Percentiles rank a stretch among this genome's conserved stretches.
Conservation (phyloP, 2,797 vertebrate species). For the Antrozous pallidus region DNA sequence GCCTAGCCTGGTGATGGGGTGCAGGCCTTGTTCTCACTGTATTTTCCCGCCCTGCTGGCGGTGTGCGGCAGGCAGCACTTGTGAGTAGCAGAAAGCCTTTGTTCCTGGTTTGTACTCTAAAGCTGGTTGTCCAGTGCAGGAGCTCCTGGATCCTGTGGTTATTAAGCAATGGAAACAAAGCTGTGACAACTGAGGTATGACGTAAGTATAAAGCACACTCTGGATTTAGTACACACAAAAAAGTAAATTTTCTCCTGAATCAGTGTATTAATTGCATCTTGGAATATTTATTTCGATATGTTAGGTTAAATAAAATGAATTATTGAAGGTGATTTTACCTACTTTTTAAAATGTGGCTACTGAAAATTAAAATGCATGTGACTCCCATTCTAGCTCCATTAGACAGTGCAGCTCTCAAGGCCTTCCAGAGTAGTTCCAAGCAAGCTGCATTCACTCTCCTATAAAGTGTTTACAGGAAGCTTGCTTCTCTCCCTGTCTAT, state of each 20-base stretch:
- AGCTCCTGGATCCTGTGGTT: neutral
- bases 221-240: neutral
- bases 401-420: too few species aligned
- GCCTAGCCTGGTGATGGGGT: neutral
- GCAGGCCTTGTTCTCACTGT: neutral
- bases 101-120: neutral
- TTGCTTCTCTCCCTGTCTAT: neutral
- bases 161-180: neutral
- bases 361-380: neutral
- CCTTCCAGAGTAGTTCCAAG: neutral
- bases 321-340: neutral
- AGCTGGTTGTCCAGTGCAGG: rapidly evolving
- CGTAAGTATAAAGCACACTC: neutral
- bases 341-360: neutral
- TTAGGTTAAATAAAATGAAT: neutral
- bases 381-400: neutral
- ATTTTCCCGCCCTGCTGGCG: neutral
- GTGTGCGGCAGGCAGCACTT: neutral
- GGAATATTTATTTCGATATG: neutral
- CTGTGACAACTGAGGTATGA: neutral
- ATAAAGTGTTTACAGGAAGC: neutral
- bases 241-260: neutral
- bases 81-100: neutral
- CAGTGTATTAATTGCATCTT: neutral
- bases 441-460: neutral